Percentiles rank a stretch among this genome's conserved stretches.
phyloP scores from a whole-genome alignment of 2,797 vertebrate genomes.

The Champsocephalus esox region DNA sequence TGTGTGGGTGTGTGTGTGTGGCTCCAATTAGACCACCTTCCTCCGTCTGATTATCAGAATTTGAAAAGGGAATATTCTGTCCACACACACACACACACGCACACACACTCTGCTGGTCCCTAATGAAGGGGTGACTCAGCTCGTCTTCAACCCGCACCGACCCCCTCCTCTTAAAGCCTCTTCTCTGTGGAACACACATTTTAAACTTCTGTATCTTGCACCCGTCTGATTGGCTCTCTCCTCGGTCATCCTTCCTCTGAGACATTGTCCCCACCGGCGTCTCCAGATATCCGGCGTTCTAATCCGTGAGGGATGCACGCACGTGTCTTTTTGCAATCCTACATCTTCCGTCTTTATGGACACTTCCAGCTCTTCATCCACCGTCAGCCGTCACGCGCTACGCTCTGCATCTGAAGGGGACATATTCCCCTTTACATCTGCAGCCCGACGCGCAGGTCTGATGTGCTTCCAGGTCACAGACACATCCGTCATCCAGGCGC shows the following conservation, averaged over 20 bases:
- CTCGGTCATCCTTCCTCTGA: slow-evolving; percentile 26
- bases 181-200: too few species aligned
- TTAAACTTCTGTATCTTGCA: slow-evolving; percentile 9
- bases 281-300: not conserved
- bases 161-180: slow-evolving; percentile 35
- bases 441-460: not conserved
- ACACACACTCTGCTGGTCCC: not conserved
- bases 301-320: not conserved
- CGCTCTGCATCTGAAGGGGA: not conserved
- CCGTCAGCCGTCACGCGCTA: not conserved
- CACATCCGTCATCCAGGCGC: not conserved
- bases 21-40: slow-evolving; percentile 42
- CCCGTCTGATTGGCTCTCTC: slow-evolving; percentile 24
- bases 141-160: slow-evolving; percentile 25
- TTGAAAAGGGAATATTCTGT: slow-evolving; percentile 42
- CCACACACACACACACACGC: slow-evolving; percentile 16
- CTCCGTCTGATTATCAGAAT: slow-evolving; percentile 61
- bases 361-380: not conserved
- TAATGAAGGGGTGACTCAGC: slow-evolving; percentile 59
- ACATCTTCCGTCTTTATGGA: slow-evolving; percentile 6
- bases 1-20: slow-evolving; percentile 31
- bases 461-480: too few species aligned
- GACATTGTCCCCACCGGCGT: slow-evolving; percentile 14
- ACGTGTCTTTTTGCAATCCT: slow-evolving; percentile 5
- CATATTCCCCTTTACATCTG: not conserved